Base-by-base conservation (phyloP, 53 echinoderm and acorn worm species). In the Zoroaster sp. region DNA sequence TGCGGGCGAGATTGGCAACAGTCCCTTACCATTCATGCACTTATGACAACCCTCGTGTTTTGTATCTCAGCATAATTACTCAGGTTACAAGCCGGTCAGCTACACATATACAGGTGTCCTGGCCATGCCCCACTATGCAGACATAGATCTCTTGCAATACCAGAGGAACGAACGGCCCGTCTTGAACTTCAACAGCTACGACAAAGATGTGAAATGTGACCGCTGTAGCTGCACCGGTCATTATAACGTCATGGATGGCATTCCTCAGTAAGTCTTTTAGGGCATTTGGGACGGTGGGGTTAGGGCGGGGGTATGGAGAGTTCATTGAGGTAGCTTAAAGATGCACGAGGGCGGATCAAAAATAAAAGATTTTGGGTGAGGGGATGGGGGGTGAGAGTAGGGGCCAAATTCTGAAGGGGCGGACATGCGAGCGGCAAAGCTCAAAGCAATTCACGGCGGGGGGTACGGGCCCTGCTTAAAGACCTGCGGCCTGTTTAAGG, bases 251-350 rank as follows among this genome's bases (percentile, higher is more conserved):
- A 87, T 91, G 46, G 95, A 97, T 78, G 95, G 95, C 21, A 89
- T 97, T 63, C 98, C 98, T 72, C 89, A 74, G 98, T 97, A 75
- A 96, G 98, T 94, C 42, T 15, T 52, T 17, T 30, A 37, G 28
- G 20, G 11, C 40, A 42, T 35, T n/a, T 17, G n/a, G 40, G 23
- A 39, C 17, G 80, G 59, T n/a, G 30, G 25, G 5, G 20, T 23
- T 34, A 66, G 35, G 35, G 21, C 1, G 23, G 41, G 68, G 69
- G 28, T 0, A 39, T 2, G 66, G n/a, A n/a, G 37, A 44, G 40
- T 70, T 5, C 20, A 69, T 28, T 72, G 42, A 36, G 69, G 18
- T 23, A 21, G 37, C 32, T 10, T 21, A 44, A 34, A 44, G 54
- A 25, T n/a, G n/a, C n/a, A n/a, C n/a, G n/a, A n/a, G n/a, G n/a